Base-by-base conservation (phyloP, 2,797 vertebrate species). In the Meriones psammophilus region DNA sequence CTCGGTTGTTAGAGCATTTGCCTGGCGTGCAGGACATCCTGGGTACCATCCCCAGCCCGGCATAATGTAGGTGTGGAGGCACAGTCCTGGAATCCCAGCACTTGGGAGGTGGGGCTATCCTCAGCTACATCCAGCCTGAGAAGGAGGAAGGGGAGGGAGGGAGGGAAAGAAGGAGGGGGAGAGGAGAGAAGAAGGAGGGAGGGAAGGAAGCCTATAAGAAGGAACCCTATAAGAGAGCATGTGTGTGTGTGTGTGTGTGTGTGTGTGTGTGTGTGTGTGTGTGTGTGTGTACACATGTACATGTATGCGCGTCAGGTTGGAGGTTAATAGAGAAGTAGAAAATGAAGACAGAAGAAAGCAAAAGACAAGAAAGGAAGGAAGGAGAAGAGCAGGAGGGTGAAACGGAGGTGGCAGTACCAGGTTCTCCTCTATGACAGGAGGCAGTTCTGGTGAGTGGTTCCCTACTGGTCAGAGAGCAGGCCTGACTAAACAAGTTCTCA, bases 381-480 rank as follows among this genome's bases (percentile, higher is more conserved):
- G 18, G 6, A 62, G 1, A 46, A 1, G 0, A 24, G 33, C 6
- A 71, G 5, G 9, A 18, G 0, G 5, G 2, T 4, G 24, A 24
- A 12, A 28, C 9, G 33, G 12, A 58, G 50, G 54, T 5, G 3
- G 5, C 14, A 0, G 36, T 9, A 4, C 56, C 66, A 2, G 9
- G 33, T 17, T 58, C 36, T 64, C 39, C 42, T 46, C 46, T 56
- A 26, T 26, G 30, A 80, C 10, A 76, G 33, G 33, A 46, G 88
- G 68, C 36, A 39, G 42, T 39, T 92, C 26, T 80, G 8, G 33
- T 5, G 20, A 39, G 6, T 91, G 15, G 26, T 13, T 39, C 18
- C 28, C 56, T 13, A 18, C 62, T 91, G 3, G 3, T 68, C 84
- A 64, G 46, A 93, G 74, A 30, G 12, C 54, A 18, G 58, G 8